Evolutionary conservation across 35 echinoderm and acorn worm species (phyloP), one percentile per base, ranked within the genome.

Genomic region (Apostichopus californicus): DNA sequence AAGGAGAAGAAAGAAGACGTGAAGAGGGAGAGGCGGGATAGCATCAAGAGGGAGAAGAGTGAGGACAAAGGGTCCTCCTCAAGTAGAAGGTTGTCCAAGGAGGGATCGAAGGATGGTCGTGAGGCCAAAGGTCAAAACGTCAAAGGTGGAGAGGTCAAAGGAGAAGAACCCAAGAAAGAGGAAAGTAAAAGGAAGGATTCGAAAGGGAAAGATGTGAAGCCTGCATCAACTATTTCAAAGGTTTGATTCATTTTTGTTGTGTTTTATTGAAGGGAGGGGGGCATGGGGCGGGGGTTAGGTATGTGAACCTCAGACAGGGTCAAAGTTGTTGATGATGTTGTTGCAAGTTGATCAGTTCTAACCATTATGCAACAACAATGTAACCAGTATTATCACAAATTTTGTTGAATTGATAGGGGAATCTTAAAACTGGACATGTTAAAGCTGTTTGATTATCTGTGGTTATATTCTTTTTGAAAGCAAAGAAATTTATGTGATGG

Each of bases 1-100:
- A 87, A 86, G 23, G 83, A 80, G 34, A 87, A 18, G 53, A 72
- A 86, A 68, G 94, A 90, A 86, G 34, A 80, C 57, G 77, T 71
- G 56, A 56, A 66, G 26, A 65, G 9, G 52, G 52, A 81, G 54
- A 64, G 25, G 81, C 23, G 21, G 54, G 57, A 87, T n/a, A 87
- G 18, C 25, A 55, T 85, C 23, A 85, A 85, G 22, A 85, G 55
- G n/a, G 81, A 85, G 15, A 85, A 23, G 81, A 59, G 55, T 24
- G 17, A 56, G 14, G 55, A 58, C 57, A 85, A 21, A 59, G 20
- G 56, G 1, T 85, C 80, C 80, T 83, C 80, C 17, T 46, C 58
- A 1, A 85, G n/a, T n/a, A 57, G 81, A 55, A 85, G 81, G 55
- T 15, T 85, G 9, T 85, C 81, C n/a, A 85, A 85, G 14, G 81